phyloP scores from a whole-genome alignment of 2,888 invertebrate species.

The Keiferia lycopersicella region DNA sequence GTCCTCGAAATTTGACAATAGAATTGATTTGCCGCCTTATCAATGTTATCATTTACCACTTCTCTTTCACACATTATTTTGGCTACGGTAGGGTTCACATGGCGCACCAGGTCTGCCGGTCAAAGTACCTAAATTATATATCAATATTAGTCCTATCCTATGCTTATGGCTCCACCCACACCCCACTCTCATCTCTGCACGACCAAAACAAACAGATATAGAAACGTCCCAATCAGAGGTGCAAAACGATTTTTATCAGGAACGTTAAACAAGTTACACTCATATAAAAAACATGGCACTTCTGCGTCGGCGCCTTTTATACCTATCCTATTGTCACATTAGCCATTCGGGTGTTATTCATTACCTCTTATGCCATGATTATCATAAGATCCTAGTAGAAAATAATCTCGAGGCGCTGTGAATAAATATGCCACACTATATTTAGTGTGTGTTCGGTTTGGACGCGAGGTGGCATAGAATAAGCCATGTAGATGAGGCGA shows the following conservation, averaged over 20 bases:
- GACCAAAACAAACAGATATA: neutral
- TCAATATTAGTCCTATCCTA: no score
- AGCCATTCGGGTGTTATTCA: constrained; percentile 64
- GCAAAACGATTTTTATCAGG: constrained; percentile 28
- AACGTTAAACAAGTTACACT: constrained; percentile 7
- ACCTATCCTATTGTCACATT: constrained; percentile 52
- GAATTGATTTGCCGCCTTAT: no score
- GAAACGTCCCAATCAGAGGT: constrained; percentile 18
- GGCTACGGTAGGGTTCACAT: no score
- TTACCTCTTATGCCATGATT: constrained; percentile 69
- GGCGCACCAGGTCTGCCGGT: no score
- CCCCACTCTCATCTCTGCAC: neutral
- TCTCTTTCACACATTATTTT: no score
- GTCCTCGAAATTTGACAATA: no score
- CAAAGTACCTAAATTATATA: no score
- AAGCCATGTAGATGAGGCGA: neutral
- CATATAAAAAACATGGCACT: constrained; percentile 29
- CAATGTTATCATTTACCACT: no score
- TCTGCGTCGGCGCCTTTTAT: constrained; percentile 22
- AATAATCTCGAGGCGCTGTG: constrained; percentile 63
- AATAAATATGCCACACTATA: constrained; percentile 77
- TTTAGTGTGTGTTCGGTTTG: constrained; percentile 49
- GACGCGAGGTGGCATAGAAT: neutral
- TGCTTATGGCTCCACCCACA: neutral
- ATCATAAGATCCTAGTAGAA: constrained; percentile 77